These are phyloP conservation scores for Drosophila mulleri DNA, from an alignment of 2,888 invertebrate genomes.

Conservation along the genomic window DNA sequence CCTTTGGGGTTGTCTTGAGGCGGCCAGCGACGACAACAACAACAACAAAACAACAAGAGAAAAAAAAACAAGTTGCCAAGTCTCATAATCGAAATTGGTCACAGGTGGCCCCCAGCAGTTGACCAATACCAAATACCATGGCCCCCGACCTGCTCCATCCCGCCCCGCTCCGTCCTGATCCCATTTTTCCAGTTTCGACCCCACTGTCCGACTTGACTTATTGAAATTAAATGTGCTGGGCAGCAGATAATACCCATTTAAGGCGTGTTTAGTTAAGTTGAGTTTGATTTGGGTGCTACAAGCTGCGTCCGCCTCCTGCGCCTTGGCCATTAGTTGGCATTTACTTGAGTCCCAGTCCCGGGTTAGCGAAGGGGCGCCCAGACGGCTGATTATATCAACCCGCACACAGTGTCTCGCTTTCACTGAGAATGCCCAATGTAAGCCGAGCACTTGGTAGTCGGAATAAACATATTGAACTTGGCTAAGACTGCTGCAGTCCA, in stretches of 20 bases:
- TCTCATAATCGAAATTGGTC: constrained; percentile 82
- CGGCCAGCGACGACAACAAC: constrained; percentile 23
- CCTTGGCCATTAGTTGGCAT: constrained; percentile 22
- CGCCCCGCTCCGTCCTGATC: neutral
- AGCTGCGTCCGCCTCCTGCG: neutral
- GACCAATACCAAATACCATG: constrained; percentile 58
- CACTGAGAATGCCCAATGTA: constrained; percentile 2
- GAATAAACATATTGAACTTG: neutral
- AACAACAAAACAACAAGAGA: neutral
- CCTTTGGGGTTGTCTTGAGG: constrained; percentile 69
- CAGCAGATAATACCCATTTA: constrained; percentile 77
- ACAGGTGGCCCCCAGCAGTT: constrained; percentile 73
- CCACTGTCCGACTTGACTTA: constrained; percentile 51
- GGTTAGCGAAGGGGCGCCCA: constrained; percentile 4
- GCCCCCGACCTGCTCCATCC: neutral
- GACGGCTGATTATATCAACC: constrained; percentile 34
- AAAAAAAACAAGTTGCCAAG: constrained; percentile 51
- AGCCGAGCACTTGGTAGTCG: neutral
- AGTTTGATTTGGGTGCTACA: constrained; percentile 71
- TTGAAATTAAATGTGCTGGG: constrained; percentile 76
- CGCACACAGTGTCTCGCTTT: constrained; percentile 7
- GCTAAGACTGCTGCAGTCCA: no score
- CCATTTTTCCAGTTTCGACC: constrained; percentile 26
- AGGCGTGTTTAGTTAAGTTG: constrained; percentile 75
- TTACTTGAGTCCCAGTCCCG: constrained; percentile 14